A percentile compares a stretch with the other conserved stretches of the same genome.
These are phyloP conservation scores for Epinephelus coioides DNA, from an alignment of 2,797 vertebrate species.

Conservation along the genomic window DNA sequence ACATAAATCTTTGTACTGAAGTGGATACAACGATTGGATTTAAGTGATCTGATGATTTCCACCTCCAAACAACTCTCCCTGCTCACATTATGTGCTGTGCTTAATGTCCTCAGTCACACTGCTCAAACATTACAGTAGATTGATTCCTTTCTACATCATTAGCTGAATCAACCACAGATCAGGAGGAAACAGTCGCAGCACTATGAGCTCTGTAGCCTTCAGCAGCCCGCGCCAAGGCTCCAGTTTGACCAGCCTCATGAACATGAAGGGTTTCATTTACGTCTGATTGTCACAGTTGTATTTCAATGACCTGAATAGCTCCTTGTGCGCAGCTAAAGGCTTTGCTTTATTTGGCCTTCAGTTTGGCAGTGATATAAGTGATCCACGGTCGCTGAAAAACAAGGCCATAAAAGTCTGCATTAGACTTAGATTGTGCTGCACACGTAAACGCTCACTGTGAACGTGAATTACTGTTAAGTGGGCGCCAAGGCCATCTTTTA, in stretches of 20 bases:
- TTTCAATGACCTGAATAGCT: constrained; percentile 77
- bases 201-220: constrained; percentile 38
- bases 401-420: constrained; percentile 72
- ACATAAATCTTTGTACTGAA: not conserved
- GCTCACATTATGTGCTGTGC: not conserved
- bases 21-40: not conserved
- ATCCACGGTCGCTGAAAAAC: constrained; percentile 69
- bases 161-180: constrained; percentile 58
- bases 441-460: constrained; percentile 54
- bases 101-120: constrained; percentile 40
- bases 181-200: constrained; percentile 39
- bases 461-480: constrained; percentile 63
- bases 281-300: constrained; percentile 73
- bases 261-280: constrained; percentile 65
- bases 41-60: constrained; percentile 18
- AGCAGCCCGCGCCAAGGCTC: constrained; percentile 42
- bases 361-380: constrained; percentile 65
- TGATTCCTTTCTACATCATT: constrained; percentile 69
- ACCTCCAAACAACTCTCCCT: constrained; percentile 6
- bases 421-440: constrained; percentile 60
- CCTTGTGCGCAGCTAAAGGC: constrained; percentile 71
- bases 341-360: constrained; percentile 73
- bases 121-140: constrained; percentile 52
- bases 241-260: constrained; percentile 46
- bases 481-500: constrained; percentile 62